Conservation (phyloP, 2,797 vertebrate genomes). For the Sparidentex hasta region DNA sequence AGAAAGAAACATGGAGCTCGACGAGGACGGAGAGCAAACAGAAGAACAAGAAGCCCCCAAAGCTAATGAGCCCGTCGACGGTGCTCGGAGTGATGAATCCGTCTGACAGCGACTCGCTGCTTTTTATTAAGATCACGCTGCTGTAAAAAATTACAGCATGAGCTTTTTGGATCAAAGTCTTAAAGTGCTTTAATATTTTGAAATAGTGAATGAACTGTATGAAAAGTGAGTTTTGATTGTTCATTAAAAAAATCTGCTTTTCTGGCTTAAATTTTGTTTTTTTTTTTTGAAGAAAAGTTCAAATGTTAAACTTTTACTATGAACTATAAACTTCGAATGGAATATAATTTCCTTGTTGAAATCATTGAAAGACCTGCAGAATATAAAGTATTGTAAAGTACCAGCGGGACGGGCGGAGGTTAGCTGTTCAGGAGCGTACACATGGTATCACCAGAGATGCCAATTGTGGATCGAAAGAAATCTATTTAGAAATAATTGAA, state of each 20-base stretch:
- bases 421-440: background rate
- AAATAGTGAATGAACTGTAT: background rate
- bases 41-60: constrained; percentile 71
- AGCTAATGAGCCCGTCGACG: constrained; percentile 73
- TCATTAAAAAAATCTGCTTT: background rate
- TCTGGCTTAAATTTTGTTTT: background rate
- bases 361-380: background rate
- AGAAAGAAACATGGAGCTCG: constrained; percentile 32
- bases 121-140: constrained; percentile 32
- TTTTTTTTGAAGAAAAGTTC: background rate
- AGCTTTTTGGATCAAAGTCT: background rate
- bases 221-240: background rate
- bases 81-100: constrained; percentile 28
- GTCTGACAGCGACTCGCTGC: constrained; percentile 36
- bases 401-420: background rate
- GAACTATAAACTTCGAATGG: too few species aligned
- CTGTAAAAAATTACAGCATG: constrained; percentile 29
- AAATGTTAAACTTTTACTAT: background rate
- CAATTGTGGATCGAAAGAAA: too few species aligned
- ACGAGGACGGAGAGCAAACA: constrained; percentile 51
- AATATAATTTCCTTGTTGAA: too few species aligned
- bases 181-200: background rate
- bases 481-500: too few species aligned
- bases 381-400: too few species aligned
- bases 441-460: too few species aligned